Percentiles rank a stretch among this genome's conserved stretches.
These are phyloP conservation scores for Galeopsomyia nigrocyanea DNA, from an alignment of 2,888 invertebrate species.

Conservation along the genomic window DNA sequence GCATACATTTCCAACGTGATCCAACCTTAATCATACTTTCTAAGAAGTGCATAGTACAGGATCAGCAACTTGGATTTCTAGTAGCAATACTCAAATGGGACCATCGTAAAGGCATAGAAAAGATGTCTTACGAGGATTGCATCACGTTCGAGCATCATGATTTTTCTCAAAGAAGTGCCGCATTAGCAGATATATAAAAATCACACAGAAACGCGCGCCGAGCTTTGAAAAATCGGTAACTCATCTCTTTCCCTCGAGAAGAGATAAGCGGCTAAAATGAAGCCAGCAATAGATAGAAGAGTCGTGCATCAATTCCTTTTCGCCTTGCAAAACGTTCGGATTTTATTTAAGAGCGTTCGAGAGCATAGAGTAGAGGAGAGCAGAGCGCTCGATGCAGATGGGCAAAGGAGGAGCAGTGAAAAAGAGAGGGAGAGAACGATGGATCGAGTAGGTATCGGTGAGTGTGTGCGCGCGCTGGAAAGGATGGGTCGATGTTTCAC, in stretches of 20 bases:
- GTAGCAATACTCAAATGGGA: too few relatives aligned
- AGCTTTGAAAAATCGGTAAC: not conserved
- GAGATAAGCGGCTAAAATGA: constrained; percentile 3
- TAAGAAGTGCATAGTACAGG: too few relatives aligned
- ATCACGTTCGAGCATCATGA: too few relatives aligned
- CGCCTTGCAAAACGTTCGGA: constrained; percentile 20
- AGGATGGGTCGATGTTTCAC: constrained; percentile 61
- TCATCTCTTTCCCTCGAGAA: not conserved
- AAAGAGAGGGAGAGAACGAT: not conserved
- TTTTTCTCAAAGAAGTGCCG: too few relatives aligned
- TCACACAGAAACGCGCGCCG: not conserved
- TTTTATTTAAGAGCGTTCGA: constrained; percentile 38
- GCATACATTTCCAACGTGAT: too few relatives aligned
- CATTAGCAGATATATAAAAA: too few relatives aligned
- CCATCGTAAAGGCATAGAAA: too few relatives aligned
- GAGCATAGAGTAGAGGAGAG: not conserved
- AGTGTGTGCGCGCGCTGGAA: constrained; percentile 50
- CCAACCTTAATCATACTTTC: too few relatives aligned
- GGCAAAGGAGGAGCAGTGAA: not conserved
- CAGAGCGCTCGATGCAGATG: not conserved
- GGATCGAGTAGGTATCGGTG: constrained; percentile 51
- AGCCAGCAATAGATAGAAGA: constrained; percentile 6
- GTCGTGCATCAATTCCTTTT: not conserved
- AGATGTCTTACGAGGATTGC: too few relatives aligned
- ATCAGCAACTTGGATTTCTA: too few relatives aligned